phyloP scores from a whole-genome alignment of 2,113 vertebrate genomes.

The Melanostigma gelatinosum region DNA sequence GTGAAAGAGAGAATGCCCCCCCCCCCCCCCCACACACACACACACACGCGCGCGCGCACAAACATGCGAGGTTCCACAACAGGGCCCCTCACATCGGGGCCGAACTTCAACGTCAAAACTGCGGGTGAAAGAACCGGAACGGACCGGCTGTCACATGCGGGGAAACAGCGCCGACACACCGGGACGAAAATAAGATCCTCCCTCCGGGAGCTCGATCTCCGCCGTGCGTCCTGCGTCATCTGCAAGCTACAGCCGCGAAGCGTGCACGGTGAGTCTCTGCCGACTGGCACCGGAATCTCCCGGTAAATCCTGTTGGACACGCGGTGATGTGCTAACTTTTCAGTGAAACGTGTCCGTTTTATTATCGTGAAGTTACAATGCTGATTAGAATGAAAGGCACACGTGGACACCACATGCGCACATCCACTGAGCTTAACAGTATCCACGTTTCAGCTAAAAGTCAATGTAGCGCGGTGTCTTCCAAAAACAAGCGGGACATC shows the following conservation, averaged over 20 bases:
- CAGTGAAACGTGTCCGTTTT: neutral
- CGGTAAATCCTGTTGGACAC: neutral
- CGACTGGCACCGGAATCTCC: neutral
- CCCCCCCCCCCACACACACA: neutral
- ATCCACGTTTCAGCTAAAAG: constrained; percentile 17
- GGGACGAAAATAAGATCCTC: no score
- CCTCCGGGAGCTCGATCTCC: neutral
- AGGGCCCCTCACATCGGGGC: neutral
- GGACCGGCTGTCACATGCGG: neutral
- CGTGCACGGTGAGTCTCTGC: constrained; percentile 21
- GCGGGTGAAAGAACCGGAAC: neutral
- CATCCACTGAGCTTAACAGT: constrained; percentile 19
- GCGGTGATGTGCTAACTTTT: neutral
- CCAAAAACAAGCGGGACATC: neutral
- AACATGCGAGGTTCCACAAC: neutral
- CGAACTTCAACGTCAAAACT: constrained; percentile 3
- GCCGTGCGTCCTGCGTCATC: constrained; percentile 3
- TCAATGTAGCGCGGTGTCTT: neutral
- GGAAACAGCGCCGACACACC: neutral
- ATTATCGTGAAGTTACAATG: neutral
- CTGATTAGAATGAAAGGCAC: neutral
- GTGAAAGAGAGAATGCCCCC: neutral
- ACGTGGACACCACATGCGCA: constrained; percentile 34
- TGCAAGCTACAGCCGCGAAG: neutral
- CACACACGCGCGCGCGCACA: neutral